Evolutionary conservation across 2,113 vertebrate genomes (phyloP).

Genomic region (Bos taurus): ARS-UCD2.0 NC_037343.1:73324001-73324500

Average conservation of each 20-base stretch:
- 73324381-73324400: not conserved
- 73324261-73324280: not conserved
- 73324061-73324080: not conserved
- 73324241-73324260: not conserved
- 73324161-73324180: not conserved
- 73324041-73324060: not conserved
- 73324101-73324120: not conserved
- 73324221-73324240: not conserved
- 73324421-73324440: not conserved
- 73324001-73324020: not conserved
- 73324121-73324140: not conserved
- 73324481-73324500: not conserved
- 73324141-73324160: not conserved
- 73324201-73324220: not conserved
- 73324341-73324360: not conserved
- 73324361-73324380: rapidly evolving
- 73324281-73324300: not conserved
- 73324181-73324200: not conserved
- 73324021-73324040: not conserved
- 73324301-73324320: not conserved
- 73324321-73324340: not conserved
- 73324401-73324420: not conserved
- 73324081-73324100: not conserved
- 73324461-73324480: not conserved
- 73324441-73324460: not conserved